Percentiles rank a stretch among this genome's conserved stretches.
Evolutionary conservation across 2,113 vertebrate species (phyloP).

Genomic region (Thunnus thynnus): DNA sequence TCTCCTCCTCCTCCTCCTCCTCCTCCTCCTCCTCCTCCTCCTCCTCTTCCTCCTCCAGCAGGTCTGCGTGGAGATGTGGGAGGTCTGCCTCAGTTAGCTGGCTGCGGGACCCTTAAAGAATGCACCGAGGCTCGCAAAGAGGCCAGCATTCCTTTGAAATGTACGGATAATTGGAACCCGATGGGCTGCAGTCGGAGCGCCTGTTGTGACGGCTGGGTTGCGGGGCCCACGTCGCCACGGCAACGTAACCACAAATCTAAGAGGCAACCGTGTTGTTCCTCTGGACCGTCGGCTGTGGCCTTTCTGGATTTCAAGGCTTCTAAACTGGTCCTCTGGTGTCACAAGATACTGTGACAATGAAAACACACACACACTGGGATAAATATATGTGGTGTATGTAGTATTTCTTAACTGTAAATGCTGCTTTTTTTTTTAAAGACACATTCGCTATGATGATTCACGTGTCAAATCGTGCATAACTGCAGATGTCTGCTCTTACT

Average conservation of each 20-base stretch:
- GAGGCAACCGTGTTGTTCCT: slow-evolving; percentile 49
- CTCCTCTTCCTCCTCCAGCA: slow-evolving; percentile 24
- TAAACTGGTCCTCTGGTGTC: slow-evolving; percentile 17
- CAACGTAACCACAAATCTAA: slow-evolving; percentile 72
- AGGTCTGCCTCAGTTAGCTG: slow-evolving; percentile 73
- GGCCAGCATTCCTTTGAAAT: slow-evolving; percentile 83
- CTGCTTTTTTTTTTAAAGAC: no score
- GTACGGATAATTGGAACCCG: slow-evolving; percentile 83
- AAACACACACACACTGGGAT: background rate
- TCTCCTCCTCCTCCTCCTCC: background rate
- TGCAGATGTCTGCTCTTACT: background rate
- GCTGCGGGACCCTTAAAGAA: slow-evolving; percentile 72
- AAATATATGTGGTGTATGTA: background rate
- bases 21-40: background rate
- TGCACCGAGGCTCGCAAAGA: slow-evolving; percentile 69
- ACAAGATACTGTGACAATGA: slow-evolving; percentile 21
- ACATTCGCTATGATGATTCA: background rate
- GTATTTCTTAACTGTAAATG: background rate
- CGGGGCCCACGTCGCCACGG: slow-evolving; percentile 58
- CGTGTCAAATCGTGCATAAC: background rate
- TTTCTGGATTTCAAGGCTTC: slow-evolving; percentile 36
- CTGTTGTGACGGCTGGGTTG: slow-evolving; percentile 81
- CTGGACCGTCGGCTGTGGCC: slow-evolving; percentile 22
- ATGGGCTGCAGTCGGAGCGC: slow-evolving; percentile 77
- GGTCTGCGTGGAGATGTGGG: slow-evolving; percentile 74